Percentiles rank a stretch among this genome's conserved stretches.
Conservation (phyloP, 2,888 invertebrate species). For the Muschampia plurimacula region DNA sequence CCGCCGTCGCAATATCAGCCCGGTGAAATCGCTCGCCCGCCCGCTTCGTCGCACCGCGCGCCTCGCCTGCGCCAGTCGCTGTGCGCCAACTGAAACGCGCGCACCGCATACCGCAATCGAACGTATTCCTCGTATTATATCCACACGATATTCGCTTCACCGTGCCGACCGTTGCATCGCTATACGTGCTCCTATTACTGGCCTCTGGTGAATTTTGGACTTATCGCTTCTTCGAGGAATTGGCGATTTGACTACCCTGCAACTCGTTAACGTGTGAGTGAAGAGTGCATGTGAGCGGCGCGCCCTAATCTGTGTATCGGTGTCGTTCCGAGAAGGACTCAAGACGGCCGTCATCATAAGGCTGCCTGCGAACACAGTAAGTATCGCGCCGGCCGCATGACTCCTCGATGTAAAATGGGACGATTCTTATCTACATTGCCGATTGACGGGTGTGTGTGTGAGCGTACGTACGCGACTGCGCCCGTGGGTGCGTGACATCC, state of each 20-base stretch:
- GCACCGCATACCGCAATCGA: constrained; percentile 80
- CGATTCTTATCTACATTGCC: constrained; percentile 79
- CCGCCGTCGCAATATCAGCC: constrained; percentile 84
- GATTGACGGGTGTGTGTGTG: constrained; percentile 60
- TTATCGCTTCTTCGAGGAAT: constrained; percentile 54
- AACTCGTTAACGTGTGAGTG: constrained; percentile 51
- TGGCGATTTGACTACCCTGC: constrained; percentile 52
- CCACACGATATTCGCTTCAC: constrained; percentile 62
- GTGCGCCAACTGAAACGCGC: constrained; percentile 86
- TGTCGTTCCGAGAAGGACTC: constrained; percentile 72
- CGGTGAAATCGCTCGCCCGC: constrained; percentile 85
- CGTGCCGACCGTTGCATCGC: constrained; percentile 61
- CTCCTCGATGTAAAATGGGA: constrained; percentile 83
- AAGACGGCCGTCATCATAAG: constrained; percentile 84
- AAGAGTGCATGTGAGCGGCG: constrained; percentile 68
- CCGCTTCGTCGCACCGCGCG: constrained; percentile 80
- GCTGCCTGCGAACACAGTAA: constrained; percentile 84
- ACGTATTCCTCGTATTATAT: constrained; percentile 61
- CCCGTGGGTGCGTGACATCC: constrained; percentile 75
- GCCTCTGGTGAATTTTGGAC: constrained; percentile 61
- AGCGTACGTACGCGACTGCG: constrained; percentile 54
- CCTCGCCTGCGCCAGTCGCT: constrained; percentile 85
- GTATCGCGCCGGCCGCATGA: constrained; percentile 73
- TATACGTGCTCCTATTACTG: constrained; percentile 60
- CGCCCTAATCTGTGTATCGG: constrained; percentile 69